Base-by-base conservation (phyloP, 2,888 invertebrate species). In the Eueremaeus valkanovi region DNA sequence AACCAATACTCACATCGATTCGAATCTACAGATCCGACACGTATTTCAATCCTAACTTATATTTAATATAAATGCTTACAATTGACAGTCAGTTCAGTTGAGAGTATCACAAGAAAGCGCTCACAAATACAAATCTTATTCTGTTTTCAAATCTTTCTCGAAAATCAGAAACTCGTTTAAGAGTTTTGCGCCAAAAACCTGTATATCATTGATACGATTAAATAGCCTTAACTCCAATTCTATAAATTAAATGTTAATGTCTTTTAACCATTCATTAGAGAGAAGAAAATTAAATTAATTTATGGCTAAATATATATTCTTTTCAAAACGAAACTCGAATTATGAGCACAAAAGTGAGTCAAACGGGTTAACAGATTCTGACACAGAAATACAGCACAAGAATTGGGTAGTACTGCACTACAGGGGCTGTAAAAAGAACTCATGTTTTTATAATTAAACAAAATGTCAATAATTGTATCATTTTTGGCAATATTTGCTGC, bases 61-160 rank as follows among this genome's bases (percentile, higher is more conserved):
- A 58, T 58, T 58, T 51, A 18, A 51, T 51, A 51, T 51, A 51
- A 51, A 18, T 51, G 9, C 18, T 21, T 51, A 40, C 11, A 40
- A 9, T 40, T 40, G 11, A 36, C 36, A 36, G 36, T 36, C 5
- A 36, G 11, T 36, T 8, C 11, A 36, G 11, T 11, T 36, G 5
- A 36, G 16, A 55, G 8, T 55, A 55, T 55, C 55, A 55, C 55
- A 55, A 55, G 29, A 55, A 55, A 55, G 21, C 29, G 55, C 55
- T 61, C 61, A 61, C 24, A 61, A 61, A 31, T n/a, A n/a, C n/a
- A n/a, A n/a, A 61, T 61, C 61, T 31, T 61, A 61, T 6, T 61
- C 31, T 61, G 61, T 31, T 61, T 61, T 18, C 29, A 51, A 21
- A 3, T 8, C 5, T 40, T 40, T 40, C n/a, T n/a, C n/a, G n/a